Evolutionary conservation across 2,888 invertebrate genomes (phyloP).

Genomic region (Agriopis marginaria): DNA sequence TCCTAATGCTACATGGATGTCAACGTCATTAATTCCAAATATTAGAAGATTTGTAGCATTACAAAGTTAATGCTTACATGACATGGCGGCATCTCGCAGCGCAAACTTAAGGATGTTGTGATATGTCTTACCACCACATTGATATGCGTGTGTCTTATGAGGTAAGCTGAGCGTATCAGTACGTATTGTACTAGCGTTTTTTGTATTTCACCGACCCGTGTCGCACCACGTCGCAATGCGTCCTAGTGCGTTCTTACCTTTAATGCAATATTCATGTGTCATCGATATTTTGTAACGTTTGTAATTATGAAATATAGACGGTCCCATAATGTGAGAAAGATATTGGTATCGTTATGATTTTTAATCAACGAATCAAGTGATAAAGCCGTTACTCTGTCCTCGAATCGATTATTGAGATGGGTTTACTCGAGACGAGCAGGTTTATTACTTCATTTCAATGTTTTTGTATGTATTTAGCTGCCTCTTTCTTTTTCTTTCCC

Average conservation of each 20-base stretch:
- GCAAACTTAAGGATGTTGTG: too few species aligned
- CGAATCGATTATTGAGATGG: conserved; percentile 19
- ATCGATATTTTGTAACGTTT: conserved; percentile 36
- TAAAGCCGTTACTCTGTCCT: conserved; percentile 38
- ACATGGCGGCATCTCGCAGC: too few species aligned
- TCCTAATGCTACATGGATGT: too few species aligned
- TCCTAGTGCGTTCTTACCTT: conserved; percentile 10
- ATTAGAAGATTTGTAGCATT: too few species aligned
- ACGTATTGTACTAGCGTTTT: too few species aligned
- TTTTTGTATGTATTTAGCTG: background rate
- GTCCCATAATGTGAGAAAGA: conserved; percentile 30
- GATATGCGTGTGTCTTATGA: too few species aligned
- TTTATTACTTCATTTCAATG: conserved; percentile 26
- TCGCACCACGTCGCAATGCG: background rate
- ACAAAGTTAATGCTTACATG: too few species aligned
- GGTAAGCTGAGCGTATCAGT: too few species aligned
- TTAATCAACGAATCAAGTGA: conserved; percentile 36
- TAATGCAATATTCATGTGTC: conserved; percentile 39
- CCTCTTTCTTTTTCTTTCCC: background rate
- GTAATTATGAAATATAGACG: conserved; percentile 37
- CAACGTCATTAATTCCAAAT: too few species aligned
- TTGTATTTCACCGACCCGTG: too few species aligned
- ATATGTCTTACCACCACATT: too few species aligned
- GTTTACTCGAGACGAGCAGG: conserved; percentile 8
- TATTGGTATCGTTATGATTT: conserved; percentile 35